A percentile compares a stretch with the other conserved stretches of the same genome.
phyloP scores from a whole-genome alignment of 2,888 invertebrate genomes.

The Lycophotia porphyrea region DNA sequence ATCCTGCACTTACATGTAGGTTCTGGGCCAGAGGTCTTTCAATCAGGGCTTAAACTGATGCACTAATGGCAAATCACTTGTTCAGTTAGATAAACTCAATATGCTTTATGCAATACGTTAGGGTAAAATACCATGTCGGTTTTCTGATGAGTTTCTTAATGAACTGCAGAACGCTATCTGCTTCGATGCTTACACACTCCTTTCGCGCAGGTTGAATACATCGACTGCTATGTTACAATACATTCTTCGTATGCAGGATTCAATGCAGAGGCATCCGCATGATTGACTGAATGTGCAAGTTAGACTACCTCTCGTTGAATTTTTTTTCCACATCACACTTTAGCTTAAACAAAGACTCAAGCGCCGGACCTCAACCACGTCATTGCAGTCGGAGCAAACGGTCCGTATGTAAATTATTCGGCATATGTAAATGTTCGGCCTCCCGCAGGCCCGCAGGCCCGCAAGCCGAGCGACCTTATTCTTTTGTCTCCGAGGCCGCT shows the following conservation, averaged over 20 bases:
- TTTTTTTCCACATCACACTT: constrained; percentile 6
- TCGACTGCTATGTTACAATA: background rate
- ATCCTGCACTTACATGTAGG: background rate
- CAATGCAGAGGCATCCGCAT: background rate
- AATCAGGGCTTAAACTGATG: background rate
- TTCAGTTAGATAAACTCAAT: background rate
- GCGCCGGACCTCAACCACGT: constrained; percentile 29
- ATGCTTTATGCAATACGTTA: background rate
- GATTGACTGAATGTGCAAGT: background rate
- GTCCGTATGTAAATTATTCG: constrained; percentile 52
- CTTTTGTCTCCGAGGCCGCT: constrained; percentile 58
- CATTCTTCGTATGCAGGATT: background rate
- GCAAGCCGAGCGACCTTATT: constrained; percentile 57
- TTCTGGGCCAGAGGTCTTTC: background rate
- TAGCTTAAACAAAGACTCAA: constrained; percentile 22
- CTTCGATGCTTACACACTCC: background rate
- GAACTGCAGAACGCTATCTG: background rate
- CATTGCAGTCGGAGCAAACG: constrained; percentile 29
- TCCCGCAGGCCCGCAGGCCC: constrained; percentile 48
- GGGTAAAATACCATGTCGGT: background rate
- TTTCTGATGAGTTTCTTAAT: background rate
- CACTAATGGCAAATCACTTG: background rate
- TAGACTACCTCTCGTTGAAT: background rate
- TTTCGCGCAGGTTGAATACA: background rate
- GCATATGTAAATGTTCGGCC: constrained; percentile 59